These are phyloP conservation scores for human DNA, from an alignment of 2,113 vertebrate species.

Conservation along the genomic window DNA sequence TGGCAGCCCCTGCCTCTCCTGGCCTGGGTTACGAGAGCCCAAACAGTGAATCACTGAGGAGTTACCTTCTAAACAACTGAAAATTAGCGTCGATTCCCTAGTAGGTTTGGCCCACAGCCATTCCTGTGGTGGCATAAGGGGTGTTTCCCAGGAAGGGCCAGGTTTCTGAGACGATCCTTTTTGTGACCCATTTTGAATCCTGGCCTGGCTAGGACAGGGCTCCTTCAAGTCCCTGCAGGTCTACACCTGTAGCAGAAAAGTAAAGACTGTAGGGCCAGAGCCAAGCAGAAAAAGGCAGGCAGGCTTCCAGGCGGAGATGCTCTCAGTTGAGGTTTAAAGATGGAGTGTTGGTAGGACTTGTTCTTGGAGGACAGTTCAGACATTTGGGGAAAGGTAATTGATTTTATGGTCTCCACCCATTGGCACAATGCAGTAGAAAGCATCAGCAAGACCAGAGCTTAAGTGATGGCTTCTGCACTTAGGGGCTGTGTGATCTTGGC, in stretches of 20 bases:
- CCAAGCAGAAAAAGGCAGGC: background rate
- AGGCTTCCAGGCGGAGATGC: background rate
- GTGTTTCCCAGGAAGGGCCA: background rate
- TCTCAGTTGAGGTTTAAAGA: background rate
- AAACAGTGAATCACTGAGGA: conserved; percentile 68
- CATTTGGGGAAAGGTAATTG: background rate
- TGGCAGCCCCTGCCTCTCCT: conserved; percentile 50
- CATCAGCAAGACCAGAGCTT: background rate
- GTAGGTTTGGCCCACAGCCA: background rate
- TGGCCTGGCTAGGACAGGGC: background rate
- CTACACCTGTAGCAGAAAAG: background rate
- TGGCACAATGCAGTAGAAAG: background rate
- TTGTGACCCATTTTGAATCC: background rate
- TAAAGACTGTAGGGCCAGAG: background rate
- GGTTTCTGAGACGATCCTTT: background rate
- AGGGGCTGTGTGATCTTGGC: background rate
- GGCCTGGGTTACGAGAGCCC: conserved; percentile 40
- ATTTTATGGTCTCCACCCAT: background rate
- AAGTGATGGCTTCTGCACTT: background rate
- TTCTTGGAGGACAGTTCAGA: background rate
- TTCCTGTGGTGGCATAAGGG: background rate
- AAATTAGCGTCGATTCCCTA: conserved; percentile 52
- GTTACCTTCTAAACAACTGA: conserved; percentile 31
- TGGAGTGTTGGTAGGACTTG: background rate
- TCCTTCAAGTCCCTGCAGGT: background rate